Conservation (phyloP, 92 coral and sea anemone genomes). For the Parazoanthus atlanticus region DNA sequence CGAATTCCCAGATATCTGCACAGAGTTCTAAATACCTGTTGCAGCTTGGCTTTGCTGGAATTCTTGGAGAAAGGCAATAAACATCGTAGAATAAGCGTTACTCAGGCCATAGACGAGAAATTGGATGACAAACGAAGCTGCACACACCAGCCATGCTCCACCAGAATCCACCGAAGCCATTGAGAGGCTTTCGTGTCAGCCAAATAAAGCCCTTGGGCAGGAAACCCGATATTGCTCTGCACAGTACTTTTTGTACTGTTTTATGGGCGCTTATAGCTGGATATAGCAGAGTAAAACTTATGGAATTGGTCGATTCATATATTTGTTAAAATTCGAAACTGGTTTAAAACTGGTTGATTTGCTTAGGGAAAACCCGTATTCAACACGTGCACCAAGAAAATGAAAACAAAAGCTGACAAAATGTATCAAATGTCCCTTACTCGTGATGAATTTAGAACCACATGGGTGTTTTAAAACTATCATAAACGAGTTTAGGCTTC, state of each 20-base stretch:
- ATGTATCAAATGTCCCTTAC: too few relatives aligned
- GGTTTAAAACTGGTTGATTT: not conserved
- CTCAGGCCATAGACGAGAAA: constrained; percentile 5
- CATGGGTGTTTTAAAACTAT: too few relatives aligned
- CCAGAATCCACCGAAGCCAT: constrained; percentile 3
- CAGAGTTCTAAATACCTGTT: not conserved
- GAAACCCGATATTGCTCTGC: not conserved
- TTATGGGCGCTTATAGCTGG: too few relatives aligned
- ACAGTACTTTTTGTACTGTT: too few relatives aligned
- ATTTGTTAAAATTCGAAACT: not conserved
- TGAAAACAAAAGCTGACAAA: too few relatives aligned
- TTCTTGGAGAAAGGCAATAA: not conserved
- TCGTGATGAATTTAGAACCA: too few relatives aligned
- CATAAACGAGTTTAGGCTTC: too few relatives aligned
- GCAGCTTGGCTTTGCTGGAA: constrained; percentile 1
- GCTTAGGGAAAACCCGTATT: not conserved
- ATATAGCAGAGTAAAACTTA: not conserved
- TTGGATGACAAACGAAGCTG: not conserved
- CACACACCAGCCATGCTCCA: constrained; percentile 2
- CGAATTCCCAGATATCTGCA: too few relatives aligned
- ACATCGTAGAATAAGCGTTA: not conserved
- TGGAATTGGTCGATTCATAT: too few relatives aligned
- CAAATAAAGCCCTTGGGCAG: not conserved
- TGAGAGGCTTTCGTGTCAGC: not conserved
- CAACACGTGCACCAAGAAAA: too few relatives aligned